Evolutionary conservation across 2,113 vertebrate genomes (phyloP).

Genomic region (Phylloscopus trochilus): DNA sequence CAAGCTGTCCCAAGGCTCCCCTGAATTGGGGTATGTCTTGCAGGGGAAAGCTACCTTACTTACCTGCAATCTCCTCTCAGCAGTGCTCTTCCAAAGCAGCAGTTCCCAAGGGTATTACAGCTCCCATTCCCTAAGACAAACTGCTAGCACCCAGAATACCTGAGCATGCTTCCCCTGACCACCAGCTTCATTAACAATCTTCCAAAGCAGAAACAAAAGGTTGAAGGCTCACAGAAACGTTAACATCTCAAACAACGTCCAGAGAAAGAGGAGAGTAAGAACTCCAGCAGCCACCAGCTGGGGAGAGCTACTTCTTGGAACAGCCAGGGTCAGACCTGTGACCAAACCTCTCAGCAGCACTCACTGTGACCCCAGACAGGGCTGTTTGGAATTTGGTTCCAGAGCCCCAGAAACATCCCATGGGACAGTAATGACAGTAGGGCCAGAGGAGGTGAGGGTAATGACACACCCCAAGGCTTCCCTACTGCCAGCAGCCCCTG

Average conservation of each 20-base stretch:
- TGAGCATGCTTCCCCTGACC: neutral
- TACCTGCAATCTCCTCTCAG: neutral
- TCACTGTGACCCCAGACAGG: neutral
- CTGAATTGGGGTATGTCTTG: neutral
- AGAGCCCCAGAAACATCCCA: neutral
- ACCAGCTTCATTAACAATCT: neutral
- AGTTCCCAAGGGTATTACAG: fast-evolving
- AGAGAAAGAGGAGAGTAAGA: neutral
- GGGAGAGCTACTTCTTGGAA: neutral
- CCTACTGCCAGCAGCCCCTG: neutral
- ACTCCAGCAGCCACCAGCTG: neutral
- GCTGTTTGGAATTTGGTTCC: neutral
- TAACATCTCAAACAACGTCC: neutral
- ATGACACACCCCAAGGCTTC: neutral
- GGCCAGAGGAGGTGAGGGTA: neutral
- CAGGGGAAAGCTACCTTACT: neutral
- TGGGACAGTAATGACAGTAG: neutral
- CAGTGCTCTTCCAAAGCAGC: neutral
- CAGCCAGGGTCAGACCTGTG: neutral
- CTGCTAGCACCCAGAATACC: neutral
- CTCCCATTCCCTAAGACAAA: neutral
- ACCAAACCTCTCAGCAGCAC: neutral
- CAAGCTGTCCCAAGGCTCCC: neutral
- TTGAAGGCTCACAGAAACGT: neutral
- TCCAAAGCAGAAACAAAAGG: neutral